These are phyloP conservation scores for Apeltes quadracus DNA, from an alignment of 2,113 vertebrate genomes.

Conservation along the genomic window DNA sequence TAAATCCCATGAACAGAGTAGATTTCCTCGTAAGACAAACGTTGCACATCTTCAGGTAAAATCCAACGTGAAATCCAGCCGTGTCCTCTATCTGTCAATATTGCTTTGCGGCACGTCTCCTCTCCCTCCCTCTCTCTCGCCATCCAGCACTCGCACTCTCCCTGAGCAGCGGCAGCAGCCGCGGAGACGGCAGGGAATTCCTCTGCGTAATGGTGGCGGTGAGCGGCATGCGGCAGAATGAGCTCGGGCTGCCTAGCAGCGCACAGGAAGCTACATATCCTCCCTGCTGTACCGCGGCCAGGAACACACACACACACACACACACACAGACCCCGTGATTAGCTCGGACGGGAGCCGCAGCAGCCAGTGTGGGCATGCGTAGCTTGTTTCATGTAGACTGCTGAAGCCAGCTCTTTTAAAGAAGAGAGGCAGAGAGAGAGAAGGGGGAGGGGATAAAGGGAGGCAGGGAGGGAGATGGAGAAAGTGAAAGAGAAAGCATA, in stretches of 20 bases:
- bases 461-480: not conserved
- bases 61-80: slow-evolving; percentile 43
- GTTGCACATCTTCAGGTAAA: slow-evolving; percentile 46
- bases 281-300: slow-evolving; percentile 59
- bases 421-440: slow-evolving; percentile 25
- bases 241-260: slow-evolving; percentile 59
- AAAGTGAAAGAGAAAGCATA: not conserved
- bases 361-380: slow-evolving; percentile 50
- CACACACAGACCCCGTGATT: slow-evolving; percentile 51
- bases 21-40: slow-evolving; percentile 33
- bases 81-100: slow-evolving; percentile 62
- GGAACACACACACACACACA: slow-evolving; percentile 22
- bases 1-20: slow-evolving; percentile 23
- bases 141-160: slow-evolving; percentile 37
- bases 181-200: slow-evolving; percentile 73
- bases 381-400: slow-evolving; percentile 64
- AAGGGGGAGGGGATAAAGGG: not conserved
- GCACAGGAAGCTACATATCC: slow-evolving; percentile 66
- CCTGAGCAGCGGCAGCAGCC: slow-evolving; percentile 49
- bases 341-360: slow-evolving; percentile 40
- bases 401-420: slow-evolving; percentile 75
- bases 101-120: slow-evolving; percentile 57
- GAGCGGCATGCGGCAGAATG: slow-evolving; percentile 75
- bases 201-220: slow-evolving; percentile 73
- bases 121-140: slow-evolving; percentile 28